phyloP scores from a whole-genome alignment of 2,797 vertebrate species.

The Protonibea diacanthus region DNA sequence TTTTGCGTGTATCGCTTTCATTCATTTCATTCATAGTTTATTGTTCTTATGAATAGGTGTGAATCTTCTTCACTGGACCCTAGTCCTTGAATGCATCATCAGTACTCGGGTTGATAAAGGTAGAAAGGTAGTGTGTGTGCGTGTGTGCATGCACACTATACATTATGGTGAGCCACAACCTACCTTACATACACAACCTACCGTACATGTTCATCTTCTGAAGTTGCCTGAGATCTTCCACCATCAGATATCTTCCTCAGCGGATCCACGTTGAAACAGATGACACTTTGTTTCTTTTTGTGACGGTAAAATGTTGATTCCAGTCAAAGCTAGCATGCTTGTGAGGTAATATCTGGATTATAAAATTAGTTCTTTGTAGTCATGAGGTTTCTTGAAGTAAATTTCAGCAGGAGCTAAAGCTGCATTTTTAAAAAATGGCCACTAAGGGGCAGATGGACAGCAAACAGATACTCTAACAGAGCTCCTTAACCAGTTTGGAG shows the following conservation, averaged over 20 bases:
- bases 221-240: background rate
- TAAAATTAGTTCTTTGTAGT: background rate
- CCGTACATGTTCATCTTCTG: background rate
- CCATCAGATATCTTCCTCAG: background rate
- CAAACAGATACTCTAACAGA: background rate
- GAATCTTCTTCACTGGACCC: background rate
- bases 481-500: background rate
- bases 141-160: background rate
- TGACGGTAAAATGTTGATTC: background rate
- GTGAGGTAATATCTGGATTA: background rate
- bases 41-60: slow-evolving; percentile 9
- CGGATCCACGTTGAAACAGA: background rate
- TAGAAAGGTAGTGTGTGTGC: no score
- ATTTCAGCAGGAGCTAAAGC: background rate
- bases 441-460: slow-evolving; percentile 38
- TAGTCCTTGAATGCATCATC: background rate
- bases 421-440: slow-evolving; percentile 20
- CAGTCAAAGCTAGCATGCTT: background rate
- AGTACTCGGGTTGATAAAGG: background rate
- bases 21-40: slow-evolving; percentile 42
- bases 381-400: background rate
- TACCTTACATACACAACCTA: background rate
- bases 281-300: background rate
- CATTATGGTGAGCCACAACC: background rate
- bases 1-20: slow-evolving; percentile 46